Percentiles rank a stretch among this genome's conserved stretches.
Conservation (phyloP, 64 coral and sea anemone genomes). For the Actinia tenebrosa region DNA sequence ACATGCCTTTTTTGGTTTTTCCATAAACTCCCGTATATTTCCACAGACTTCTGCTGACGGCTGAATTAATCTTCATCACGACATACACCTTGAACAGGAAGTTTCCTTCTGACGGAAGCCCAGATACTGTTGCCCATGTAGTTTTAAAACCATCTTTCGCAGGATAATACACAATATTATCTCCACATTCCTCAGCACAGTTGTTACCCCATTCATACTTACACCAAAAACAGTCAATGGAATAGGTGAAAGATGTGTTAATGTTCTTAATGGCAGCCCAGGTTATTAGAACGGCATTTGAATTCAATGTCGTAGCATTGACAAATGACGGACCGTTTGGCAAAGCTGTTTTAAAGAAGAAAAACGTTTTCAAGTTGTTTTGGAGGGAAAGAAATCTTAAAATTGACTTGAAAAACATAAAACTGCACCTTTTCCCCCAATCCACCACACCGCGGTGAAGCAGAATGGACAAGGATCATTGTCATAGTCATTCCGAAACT, state of each 20-base stretch:
- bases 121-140: background rate
- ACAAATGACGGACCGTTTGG: slow-evolving; percentile 19
- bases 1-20: slow-evolving; percentile 5
- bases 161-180: background rate
- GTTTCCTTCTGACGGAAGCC: background rate
- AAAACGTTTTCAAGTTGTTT: background rate
- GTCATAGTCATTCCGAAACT: too few relatives aligned
- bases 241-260: background rate
- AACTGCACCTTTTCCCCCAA: too few relatives aligned
- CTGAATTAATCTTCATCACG: slow-evolving; percentile 17
- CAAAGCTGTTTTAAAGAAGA: background rate
- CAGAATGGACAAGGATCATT: too few relatives aligned
- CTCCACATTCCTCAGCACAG: background rate
- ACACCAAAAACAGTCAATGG: slow-evolving; percentile 36
- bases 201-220: background rate
- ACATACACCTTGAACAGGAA: slow-evolving; percentile 31
- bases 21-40: slow-evolving; percentile 8
- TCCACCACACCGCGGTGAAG: too few relatives aligned
- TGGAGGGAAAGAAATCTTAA: background rate
- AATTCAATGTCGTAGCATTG: background rate
- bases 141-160: background rate
- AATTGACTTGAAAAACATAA: too few relatives aligned
- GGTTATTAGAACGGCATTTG: background rate
- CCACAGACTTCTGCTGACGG: slow-evolving; percentile 9
- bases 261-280: background rate